phyloP scores from a whole-genome alignment of 64 coral and sea anemone species.

The Platygyra sinensis region DNA sequence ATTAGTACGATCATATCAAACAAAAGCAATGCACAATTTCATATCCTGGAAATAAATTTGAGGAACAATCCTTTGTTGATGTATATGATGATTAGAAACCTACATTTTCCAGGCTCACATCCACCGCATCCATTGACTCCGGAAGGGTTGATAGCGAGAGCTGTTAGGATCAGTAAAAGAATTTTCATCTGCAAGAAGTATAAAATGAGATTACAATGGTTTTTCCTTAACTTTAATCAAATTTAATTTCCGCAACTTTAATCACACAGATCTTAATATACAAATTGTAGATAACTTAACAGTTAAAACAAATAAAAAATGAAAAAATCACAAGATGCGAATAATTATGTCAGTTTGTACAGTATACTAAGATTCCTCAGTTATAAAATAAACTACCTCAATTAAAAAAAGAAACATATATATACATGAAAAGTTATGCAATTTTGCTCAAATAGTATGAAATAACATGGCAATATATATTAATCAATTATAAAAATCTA shows the following conservation, averaged over 20 bases:
- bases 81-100: no score
- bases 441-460: neutral
- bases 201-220: neutral
- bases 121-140: no score
- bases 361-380: constrained; percentile 44
- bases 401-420: neutral
- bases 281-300: constrained; percentile 24
- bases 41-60: no score
- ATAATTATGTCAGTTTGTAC: neutral
- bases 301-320: constrained; percentile 28
- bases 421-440: no score
- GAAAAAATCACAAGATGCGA: constrained; percentile 15
- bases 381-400: constrained; percentile 53
- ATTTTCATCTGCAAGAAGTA: no score
- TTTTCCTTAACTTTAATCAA: constrained; percentile 30
- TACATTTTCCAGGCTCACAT: no score
- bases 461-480: constrained; percentile 15
- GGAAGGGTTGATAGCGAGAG: no score
- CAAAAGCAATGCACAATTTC: no score
- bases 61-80: no score
- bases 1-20: no score
- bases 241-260: constrained; percentile 34
- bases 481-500: neutral
- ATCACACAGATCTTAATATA: neutral
- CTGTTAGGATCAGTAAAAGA: no score